phyloP scores from a whole-genome alignment of 2,113 vertebrate species.

The Cairina moschata region DNA sequence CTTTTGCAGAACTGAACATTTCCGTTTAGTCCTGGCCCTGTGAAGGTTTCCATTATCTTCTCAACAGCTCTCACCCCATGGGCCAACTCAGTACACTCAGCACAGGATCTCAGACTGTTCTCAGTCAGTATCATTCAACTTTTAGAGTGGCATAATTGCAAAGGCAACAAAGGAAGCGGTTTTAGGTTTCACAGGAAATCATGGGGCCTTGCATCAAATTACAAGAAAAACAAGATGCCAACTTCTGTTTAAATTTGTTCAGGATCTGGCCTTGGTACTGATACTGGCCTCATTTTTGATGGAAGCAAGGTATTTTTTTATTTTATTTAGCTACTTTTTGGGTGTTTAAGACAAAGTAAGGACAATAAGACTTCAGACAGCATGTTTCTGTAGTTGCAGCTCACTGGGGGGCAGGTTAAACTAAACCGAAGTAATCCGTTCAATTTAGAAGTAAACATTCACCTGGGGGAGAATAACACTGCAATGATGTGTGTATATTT shows the following conservation, averaged over 20 bases:
- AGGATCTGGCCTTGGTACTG: slow-evolving; percentile 39
- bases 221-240: background rate
- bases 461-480: background rate
- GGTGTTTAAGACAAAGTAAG: background rate
- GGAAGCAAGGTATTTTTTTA: background rate
- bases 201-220: background rate
- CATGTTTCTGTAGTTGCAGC: background rate
- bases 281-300: background rate
- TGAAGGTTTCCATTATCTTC: background rate
- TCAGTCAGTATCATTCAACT: background rate
- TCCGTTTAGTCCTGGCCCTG: background rate
- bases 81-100: background rate
- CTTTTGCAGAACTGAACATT: background rate
- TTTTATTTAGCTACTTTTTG: background rate
- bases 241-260: background rate
- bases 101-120: background rate
- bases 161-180: background rate
- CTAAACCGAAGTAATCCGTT: background rate
- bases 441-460: background rate
- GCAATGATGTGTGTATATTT: background rate
- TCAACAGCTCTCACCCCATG: background rate
- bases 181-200: background rate
- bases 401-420: background rate
- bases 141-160: background rate
- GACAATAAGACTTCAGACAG: background rate